Evolutionary conservation across 2,113 vertebrate genomes (phyloP).

Genomic region (Peromyscus leucopus): DNA sequence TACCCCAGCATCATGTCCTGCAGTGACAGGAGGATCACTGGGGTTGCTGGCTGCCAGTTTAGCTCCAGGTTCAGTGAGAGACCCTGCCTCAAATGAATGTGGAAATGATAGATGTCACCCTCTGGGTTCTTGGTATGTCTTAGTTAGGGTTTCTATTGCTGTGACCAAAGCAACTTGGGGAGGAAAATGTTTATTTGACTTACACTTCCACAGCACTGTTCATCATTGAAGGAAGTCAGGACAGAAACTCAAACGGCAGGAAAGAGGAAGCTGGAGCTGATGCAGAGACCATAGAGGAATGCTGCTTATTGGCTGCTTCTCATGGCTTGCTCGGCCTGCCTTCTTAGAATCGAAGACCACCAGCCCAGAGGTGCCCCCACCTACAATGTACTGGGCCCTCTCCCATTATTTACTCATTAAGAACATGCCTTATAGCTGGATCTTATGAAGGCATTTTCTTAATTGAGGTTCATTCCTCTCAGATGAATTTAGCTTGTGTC

Average conservation of each 20-base stretch:
- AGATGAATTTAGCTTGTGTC: background rate
- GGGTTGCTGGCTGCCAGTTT: background rate
- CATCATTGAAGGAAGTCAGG: background rate
- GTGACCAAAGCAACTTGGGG: background rate
- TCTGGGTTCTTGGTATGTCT: too few relatives aligned
- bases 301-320: background rate
- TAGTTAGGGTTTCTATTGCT: background rate
- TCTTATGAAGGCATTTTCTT: background rate
- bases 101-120: background rate
- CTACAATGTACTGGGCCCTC: background rate
- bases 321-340: background rate
- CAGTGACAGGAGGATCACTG: background rate
- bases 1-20: background rate
- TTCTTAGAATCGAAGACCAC: background rate
- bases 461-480: background rate
- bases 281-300: background rate
- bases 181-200: background rate
- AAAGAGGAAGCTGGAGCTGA: background rate
- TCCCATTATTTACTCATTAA: background rate
- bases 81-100: too few relatives aligned
- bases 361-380: background rate
- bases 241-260: background rate
- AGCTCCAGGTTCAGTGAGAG: background rate
- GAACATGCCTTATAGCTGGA: background rate
- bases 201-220: background rate